Evolutionary conservation across 1,140 invertebrate genomes (phyloP), one percentile per base, ranked within the genome.

Genomic region (Zaprionus africanus): DNA sequence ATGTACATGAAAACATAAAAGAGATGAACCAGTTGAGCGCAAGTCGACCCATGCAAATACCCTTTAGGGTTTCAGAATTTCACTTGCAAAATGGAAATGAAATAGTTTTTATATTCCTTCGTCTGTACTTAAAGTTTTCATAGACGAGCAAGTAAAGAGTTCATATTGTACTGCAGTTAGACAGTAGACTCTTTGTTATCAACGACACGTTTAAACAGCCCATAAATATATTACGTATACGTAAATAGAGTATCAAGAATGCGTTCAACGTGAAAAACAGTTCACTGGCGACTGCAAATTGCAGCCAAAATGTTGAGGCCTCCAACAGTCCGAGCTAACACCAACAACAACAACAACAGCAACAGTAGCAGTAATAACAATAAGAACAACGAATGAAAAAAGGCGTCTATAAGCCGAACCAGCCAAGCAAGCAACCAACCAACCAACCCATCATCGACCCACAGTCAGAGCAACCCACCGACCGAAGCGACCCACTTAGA

Each of bases 401-500:
- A 51, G 17, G 6, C 19, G 46, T 15, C 41, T 46, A 46, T 46
- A 51, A 51, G 22, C 46, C 46, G 22, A 51, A 51, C 46, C 17
- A 49, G 22, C 17, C 46, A 12, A 12, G 19, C 46, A 12, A 12
- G 19, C 46, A 24, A 51, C 11, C 19, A 22, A 49, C 5, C 22
- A 4, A 12, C 22, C 57, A 22, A 26, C 38, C 36, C 53, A 66
- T 34, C 17, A 54, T 36, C 46, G 19, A 51, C 19, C 19, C 17
- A 46, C n/a, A 15, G n/a, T 12, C 2, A 13, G 34, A 38, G 36
- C 41, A 46, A 24, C 19, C 46, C 9, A 22, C 19, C 46, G 11
- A 26, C 26, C 36, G 24, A 66, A 36, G 67, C 73, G 73, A 71
- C 73, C 73, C 73, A 76, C 73, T 76, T 75, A 58, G 66, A 43